A percentile compares a stretch with the other conserved stretches of the same genome.
Evolutionary conservation across 2,888 invertebrate species (phyloP).

Genomic region (Trilocha varians): DNA sequence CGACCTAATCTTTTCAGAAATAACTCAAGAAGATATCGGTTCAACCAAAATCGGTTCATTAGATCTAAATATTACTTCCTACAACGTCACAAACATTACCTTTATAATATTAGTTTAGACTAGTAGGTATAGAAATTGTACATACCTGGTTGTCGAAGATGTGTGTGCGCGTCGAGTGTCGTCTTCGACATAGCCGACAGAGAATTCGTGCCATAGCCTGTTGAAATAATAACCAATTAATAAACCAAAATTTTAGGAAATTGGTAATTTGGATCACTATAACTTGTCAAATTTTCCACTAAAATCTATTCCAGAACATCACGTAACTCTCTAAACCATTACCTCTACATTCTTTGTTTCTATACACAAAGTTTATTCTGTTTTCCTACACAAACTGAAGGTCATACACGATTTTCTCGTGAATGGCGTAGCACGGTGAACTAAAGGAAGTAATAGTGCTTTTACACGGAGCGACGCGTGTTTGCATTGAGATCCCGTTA

Average conservation of each 20-base stretch:
- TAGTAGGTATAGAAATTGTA: slow-evolving; percentile 2
- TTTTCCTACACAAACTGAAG: no score
- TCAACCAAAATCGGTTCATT: no score
- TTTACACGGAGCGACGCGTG: slow-evolving; percentile 10
- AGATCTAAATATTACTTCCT: no score
- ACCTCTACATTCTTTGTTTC: no score
- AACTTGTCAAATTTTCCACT: no score
- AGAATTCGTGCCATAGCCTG: slow-evolving; percentile 90
- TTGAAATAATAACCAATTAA: slow-evolving; percentile 34
- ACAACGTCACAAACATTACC: not conserved
- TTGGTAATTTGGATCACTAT: not conserved
- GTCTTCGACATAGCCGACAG: slow-evolving; percentile 86
- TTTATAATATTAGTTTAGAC: not conserved
- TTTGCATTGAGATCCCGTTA: slow-evolving; percentile 17
- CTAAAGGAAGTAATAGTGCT: slow-evolving; percentile 13
- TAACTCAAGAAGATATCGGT: no score
- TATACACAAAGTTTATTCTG: no score
- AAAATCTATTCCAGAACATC: no score
- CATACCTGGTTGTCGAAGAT: slow-evolving; percentile 91
- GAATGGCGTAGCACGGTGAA: not conserved
- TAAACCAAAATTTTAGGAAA: not conserved
- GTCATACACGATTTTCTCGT: not conserved
- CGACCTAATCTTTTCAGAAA: no score
- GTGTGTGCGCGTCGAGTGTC: slow-evolving; percentile 89
- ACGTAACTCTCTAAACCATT: no score